Evolutionary conservation across 2,797 vertebrate species (phyloP).

Genomic region (Gymnothorax reevesii): DNA sequence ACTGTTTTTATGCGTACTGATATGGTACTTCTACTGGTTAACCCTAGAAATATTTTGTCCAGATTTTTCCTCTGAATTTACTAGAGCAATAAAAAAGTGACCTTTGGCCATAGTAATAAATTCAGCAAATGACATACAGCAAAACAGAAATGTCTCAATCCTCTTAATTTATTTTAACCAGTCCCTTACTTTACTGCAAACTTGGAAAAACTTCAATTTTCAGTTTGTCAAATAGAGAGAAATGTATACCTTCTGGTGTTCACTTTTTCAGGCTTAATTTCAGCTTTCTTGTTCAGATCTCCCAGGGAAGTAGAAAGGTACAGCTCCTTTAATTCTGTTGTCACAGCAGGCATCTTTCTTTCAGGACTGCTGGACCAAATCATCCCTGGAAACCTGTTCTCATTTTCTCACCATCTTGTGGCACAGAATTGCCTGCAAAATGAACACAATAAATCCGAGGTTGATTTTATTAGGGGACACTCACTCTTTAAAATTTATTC

Average conservation of each 20-base stretch:
- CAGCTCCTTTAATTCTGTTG: constrained; percentile 87
- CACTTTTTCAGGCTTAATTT: constrained; percentile 87
- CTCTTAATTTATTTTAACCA: background rate
- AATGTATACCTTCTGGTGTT: constrained; percentile 83
- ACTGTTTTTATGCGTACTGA: background rate
- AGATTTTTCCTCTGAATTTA: background rate
- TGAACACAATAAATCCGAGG: background rate
- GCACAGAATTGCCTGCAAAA: constrained; percentile 51
- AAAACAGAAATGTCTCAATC: background rate
- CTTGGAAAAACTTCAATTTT: background rate
- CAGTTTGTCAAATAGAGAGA: background rate
- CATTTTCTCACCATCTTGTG: constrained; percentile 41
- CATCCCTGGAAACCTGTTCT: constrained; percentile 44
- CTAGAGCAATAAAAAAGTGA: background rate
- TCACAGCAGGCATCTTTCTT: constrained; percentile 87
- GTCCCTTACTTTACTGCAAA: background rate
- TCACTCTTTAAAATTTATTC: background rate
- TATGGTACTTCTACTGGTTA: background rate
- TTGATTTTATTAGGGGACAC: background rate
- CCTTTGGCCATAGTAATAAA: background rate
- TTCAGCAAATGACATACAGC: background rate
- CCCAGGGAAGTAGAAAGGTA: constrained; percentile 91
- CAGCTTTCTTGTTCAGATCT: constrained; percentile 95
- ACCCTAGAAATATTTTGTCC: background rate
- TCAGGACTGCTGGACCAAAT: constrained; percentile 42